Conservation (phyloP, 2,113 vertebrate species). For the Salvator merianae region DNA sequence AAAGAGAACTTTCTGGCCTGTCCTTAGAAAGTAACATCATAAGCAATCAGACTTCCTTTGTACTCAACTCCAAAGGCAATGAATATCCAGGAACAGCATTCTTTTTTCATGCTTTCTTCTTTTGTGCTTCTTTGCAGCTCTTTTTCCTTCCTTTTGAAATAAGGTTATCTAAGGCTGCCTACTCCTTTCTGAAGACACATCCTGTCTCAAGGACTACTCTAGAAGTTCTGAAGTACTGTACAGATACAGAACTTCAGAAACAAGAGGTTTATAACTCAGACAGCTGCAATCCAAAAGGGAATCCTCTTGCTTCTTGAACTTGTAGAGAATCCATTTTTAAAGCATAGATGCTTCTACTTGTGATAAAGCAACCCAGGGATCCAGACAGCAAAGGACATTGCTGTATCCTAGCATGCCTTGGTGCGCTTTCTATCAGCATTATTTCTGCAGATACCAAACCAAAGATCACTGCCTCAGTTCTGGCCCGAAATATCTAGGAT, state of each 20-base stretch:
- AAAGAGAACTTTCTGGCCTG: background rate
- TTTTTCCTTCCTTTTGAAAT: background rate
- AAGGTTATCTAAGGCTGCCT: background rate
- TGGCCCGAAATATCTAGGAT: constrained; percentile 24
- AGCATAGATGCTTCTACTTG: constrained; percentile 15
- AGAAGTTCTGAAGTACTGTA: background rate
- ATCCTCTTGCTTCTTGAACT: background rate
- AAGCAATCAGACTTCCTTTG: background rate
- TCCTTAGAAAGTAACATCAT: background rate
- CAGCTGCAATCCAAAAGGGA: constrained; percentile 19
- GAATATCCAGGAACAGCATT: constrained; percentile 8
- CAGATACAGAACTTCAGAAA: constrained; percentile 36
- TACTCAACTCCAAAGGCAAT: background rate
- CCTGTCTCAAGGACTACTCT: background rate
- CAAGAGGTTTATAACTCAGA: constrained; percentile 22
- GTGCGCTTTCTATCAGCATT: background rate
- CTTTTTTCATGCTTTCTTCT: background rate
- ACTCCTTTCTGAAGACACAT: background rate
- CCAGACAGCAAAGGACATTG: constrained; percentile 11
- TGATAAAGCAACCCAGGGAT: background rate
- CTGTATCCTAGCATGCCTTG: background rate
- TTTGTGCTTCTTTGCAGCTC: background rate
- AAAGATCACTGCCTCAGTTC: background rate
- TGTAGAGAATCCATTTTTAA: constrained; percentile 3
- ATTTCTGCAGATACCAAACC: constrained; percentile 33